Evolutionary conservation across 1,140 invertebrate genomes (phyloP).

Genomic region (Drosophila obscura): DNA sequence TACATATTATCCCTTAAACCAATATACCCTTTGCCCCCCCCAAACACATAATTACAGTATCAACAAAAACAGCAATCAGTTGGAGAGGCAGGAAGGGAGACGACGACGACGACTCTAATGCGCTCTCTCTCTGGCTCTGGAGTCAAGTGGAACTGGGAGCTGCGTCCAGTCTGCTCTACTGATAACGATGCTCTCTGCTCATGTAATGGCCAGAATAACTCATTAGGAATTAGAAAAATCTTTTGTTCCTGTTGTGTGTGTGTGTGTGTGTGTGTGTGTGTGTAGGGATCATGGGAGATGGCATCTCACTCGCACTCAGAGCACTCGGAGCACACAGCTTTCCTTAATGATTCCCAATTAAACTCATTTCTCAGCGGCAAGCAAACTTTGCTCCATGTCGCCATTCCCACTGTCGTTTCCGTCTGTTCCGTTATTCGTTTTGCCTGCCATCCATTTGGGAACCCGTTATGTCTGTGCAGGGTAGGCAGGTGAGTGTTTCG

Average conservation of each 20-base stretch:
- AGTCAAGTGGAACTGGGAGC: not conserved
- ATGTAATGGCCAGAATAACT: slow-evolving; percentile 34
- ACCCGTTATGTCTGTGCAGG: slow-evolving; percentile 5
- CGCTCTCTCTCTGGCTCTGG: no score
- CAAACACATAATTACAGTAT: not conserved
- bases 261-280: no score
- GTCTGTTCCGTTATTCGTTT: not conserved
- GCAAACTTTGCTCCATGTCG: slow-evolving; percentile 29
- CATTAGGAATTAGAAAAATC: slow-evolving; percentile 27
- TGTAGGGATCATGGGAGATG: no score
- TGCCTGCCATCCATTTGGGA: not conserved
- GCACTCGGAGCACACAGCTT: not conserved
- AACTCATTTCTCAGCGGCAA: slow-evolving; percentile 27
- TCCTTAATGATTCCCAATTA: slow-evolving; percentile 37
- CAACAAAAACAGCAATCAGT: not conserved
- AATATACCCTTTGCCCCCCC: no score
- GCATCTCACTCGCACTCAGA: no score
- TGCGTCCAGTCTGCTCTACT: not conserved
- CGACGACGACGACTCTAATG: not conserved
- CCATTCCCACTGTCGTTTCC: not conserved
- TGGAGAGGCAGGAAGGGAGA: not conserved
- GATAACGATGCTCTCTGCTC: slow-evolving; percentile 9
- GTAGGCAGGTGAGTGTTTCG: slow-evolving; percentile 1
- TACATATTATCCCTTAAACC: no score
- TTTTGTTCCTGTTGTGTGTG: not conserved